A percentile compares a stretch with the other conserved stretches of the same genome.
These are phyloP conservation scores for Anas flavirostris DNA, from an alignment of 2,797 vertebrate species.

Conservation along the genomic window DNA sequence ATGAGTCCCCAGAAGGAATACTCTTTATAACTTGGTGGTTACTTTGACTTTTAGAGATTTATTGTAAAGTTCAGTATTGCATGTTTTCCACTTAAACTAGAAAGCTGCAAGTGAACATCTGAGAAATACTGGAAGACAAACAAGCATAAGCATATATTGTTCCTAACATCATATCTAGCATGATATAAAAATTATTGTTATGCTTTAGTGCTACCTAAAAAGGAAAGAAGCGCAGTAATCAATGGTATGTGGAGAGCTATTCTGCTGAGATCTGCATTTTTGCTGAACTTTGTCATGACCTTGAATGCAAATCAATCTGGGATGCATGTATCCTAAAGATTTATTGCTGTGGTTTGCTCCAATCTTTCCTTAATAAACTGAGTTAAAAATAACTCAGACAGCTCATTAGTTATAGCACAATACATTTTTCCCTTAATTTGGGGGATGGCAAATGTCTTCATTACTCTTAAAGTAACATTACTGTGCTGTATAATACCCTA, in stretches of 20 bases:
- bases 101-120: neutral
- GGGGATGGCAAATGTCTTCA: neutral
- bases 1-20: neutral
- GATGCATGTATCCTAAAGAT: slow-evolving; percentile 15
- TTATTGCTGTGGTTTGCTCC: slow-evolving; percentile 47
- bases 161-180: neutral
- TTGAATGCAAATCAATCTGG: slow-evolving; percentile 49
- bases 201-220: neutral
- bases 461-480: slow-evolving; percentile 35
- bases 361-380: slow-evolving; percentile 56
- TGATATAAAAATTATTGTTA: neutral
- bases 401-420: slow-evolving; percentile 37
- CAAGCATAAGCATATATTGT: neutral
- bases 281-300: slow-evolving; percentile 35
- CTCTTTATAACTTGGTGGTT: neutral
- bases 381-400: slow-evolving; percentile 60
- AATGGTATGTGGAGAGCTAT: neutral
- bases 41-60: neutral
- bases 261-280: slow-evolving; percentile 25
- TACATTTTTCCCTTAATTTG: slow-evolving; percentile 21
- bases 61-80: neutral
- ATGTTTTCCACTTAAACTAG: neutral
- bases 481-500: neutral
- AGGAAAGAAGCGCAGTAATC: neutral
- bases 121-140: neutral